Conservation (phyloP, 1,140 invertebrate species). For the Melitaea cinxia region DNA sequence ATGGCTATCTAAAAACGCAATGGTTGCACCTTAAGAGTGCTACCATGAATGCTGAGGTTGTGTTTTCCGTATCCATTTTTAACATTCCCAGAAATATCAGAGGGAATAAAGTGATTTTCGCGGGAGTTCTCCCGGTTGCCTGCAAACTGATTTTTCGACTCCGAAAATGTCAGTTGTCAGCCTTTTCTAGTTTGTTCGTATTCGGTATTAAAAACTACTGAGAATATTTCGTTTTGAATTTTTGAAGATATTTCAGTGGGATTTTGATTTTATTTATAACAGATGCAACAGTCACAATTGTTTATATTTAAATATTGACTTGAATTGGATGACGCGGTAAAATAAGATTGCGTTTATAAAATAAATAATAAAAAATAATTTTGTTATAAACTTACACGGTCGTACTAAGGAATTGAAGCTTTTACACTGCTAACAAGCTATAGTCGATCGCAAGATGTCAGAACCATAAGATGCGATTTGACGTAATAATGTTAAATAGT, state of each 20-base stretch:
- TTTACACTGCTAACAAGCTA: too few relatives aligned
- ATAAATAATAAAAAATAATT: too few relatives aligned
- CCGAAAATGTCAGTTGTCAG: constrained; percentile 24
- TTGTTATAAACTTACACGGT: too few relatives aligned
- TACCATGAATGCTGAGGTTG: constrained; percentile 14
- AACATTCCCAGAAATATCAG: constrained; percentile 27
- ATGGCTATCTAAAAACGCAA: constrained; percentile 49
- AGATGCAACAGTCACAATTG: too few relatives aligned
- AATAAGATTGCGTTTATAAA: too few relatives aligned
- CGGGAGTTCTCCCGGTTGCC: constrained; percentile 4
- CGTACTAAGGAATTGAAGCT: too few relatives aligned
- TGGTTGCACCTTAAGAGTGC: constrained; percentile 36
- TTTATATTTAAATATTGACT: too few relatives aligned
- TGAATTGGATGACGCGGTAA: too few relatives aligned
- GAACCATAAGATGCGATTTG: too few relatives aligned
- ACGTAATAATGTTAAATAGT: too few relatives aligned
- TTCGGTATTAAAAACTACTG: constrained; percentile 1
- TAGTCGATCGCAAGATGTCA: too few relatives aligned
- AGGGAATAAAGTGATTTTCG: constrained; percentile 27
- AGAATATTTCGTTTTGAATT: constrained; percentile 3
- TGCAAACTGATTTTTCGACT: constrained; percentile 26
- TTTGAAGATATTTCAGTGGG: background rate
- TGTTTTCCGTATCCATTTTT: constrained; percentile 36
- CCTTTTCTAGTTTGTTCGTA: constrained; percentile 20
- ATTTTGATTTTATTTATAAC: too few relatives aligned